A percentile compares a stretch with the other conserved stretches of the same genome.
Evolutionary conservation across 2,888 invertebrate genomes (phyloP).

Genomic region (Leptopilina syphax): DNA sequence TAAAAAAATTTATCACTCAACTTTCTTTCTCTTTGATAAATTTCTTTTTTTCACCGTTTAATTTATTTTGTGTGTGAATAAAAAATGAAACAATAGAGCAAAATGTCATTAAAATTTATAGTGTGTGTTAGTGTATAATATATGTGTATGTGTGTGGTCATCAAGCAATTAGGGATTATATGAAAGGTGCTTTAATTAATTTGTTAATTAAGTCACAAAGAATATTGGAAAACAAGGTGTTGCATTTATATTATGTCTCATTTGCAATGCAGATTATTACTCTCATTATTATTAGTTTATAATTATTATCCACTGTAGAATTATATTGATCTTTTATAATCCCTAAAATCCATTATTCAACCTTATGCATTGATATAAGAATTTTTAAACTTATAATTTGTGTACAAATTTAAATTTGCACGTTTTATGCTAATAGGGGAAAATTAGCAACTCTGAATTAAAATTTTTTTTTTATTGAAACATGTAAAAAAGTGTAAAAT

Average conservation of each 20-base stretch:
- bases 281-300: not conserved
- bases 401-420: too few species aligned
- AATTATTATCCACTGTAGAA: not conserved
- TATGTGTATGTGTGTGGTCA: not conserved
- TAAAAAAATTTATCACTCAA: not conserved
- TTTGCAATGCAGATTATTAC: slow-evolving; percentile 3
- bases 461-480: too few species aligned
- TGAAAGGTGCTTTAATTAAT: not conserved
- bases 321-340: not conserved
- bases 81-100: too few species aligned
- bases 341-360: not conserved
- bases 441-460: too few species aligned
- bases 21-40: not conserved
- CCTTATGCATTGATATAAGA: not conserved
- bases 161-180: too few species aligned
- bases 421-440: too few species aligned
- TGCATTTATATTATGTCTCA: not conserved
- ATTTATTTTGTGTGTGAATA: too few species aligned
- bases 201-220: slow-evolving; percentile 5
- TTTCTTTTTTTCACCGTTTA: not conserved
- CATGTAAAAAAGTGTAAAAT: too few species aligned
- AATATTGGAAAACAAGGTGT: not conserved
- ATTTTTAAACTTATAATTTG: too few species aligned
- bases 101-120: too few species aligned
- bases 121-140: too few species aligned